Evolutionary conservation across 23 tunicate species (phyloP).

Genomic region (Styela clava): DNA sequence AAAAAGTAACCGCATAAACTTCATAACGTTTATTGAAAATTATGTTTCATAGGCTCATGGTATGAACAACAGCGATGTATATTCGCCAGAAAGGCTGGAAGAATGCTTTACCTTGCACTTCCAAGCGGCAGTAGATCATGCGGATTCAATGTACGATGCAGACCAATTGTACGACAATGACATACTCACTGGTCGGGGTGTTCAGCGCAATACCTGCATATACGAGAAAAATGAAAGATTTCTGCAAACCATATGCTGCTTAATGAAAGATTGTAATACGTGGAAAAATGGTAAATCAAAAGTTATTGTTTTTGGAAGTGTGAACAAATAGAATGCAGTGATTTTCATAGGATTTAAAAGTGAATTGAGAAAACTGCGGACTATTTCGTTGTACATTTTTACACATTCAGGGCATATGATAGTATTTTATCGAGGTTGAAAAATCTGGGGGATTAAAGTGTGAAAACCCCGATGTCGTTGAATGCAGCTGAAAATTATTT

Average conservation of each 20-base stretch:
- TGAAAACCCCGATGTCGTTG: no score
- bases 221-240: not conserved
- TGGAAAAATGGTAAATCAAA: not conserved
- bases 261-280: not conserved
- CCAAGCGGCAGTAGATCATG: not conserved
- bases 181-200: not conserved
- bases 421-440: no score
- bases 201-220: not conserved
- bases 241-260: not conserved
- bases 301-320: no score
- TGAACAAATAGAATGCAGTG: no score
- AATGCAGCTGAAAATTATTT: no score
- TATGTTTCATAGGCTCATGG: not conserved
- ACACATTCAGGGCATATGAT: no score
- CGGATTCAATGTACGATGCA: not conserved
- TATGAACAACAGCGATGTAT: not conserved
- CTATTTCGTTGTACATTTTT: no score
- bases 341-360: no score
- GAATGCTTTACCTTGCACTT: not conserved
- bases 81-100: not conserved
- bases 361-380: no score
- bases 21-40: no score
- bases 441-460: no score
- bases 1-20: no score
- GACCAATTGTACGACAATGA: not conserved